These are phyloP conservation scores for Ictalurus punctatus DNA, from an alignment of 2,113 vertebrate genomes.

Conservation along the genomic window DNA sequence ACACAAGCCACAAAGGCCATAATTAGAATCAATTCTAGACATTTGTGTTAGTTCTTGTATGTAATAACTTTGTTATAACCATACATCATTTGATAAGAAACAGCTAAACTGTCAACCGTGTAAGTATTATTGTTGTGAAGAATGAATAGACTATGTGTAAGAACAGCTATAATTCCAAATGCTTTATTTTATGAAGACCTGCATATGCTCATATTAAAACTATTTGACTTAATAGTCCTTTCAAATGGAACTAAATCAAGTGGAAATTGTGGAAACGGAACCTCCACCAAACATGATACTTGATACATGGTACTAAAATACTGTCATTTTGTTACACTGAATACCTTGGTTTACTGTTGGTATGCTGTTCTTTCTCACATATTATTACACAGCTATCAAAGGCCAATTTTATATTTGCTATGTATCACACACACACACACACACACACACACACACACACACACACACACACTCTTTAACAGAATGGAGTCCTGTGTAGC, in stretches of 20 bases:
- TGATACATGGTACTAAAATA: not conserved
- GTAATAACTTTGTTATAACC: not conserved
- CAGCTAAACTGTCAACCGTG: not conserved
- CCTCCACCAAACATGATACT: not conserved
- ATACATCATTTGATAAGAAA: not conserved
- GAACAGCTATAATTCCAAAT: not conserved
- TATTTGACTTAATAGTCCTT: not conserved
- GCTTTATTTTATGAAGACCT: not conserved
- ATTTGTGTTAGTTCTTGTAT: not conserved
- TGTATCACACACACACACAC: constrained; percentile 38
- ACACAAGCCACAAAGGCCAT: not conserved
- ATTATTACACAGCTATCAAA: constrained; percentile 13
- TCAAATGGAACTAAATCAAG: not conserved
- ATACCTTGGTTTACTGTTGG: not conserved
- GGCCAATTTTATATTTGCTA: not conserved
- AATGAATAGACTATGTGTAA: not conserved
- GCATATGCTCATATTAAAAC: not conserved
- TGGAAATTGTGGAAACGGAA: not conserved
- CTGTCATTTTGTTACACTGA: not conserved
- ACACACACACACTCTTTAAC: constrained; percentile 47
- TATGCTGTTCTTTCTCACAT: constrained; percentile 28
- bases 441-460: not conserved
- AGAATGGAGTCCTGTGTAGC: constrained; percentile 65
- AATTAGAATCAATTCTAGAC: not conserved
- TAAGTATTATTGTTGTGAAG: not conserved